phyloP scores from a whole-genome alignment of 37 sponge, comb jelly and placozoan species.

The Mnemiopsis leidyi region DNA sequence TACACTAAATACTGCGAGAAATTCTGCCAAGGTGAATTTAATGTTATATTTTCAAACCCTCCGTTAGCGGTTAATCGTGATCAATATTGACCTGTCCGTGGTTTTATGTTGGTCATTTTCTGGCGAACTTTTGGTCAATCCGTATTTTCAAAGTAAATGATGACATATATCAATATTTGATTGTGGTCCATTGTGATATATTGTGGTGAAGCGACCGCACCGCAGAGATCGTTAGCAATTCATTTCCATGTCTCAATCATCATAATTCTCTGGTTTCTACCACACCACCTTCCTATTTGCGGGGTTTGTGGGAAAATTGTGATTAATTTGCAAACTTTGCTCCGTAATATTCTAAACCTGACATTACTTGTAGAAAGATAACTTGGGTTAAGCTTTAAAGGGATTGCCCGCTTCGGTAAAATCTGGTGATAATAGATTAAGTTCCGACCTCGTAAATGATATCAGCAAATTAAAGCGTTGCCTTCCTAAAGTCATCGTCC shows the following conservation, averaged over 20 bases:
- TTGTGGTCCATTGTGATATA: background rate
- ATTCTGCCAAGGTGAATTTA: slow-evolving; percentile 8
- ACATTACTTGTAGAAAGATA: background rate
- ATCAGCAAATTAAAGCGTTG: too few species aligned
- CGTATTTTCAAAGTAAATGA: background rate
- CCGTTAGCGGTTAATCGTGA: background rate
- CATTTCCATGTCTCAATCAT: background rate
- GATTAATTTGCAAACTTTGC: background rate
- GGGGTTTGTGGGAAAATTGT: background rate
- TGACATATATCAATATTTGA: background rate
- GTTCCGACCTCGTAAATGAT: too few species aligned
- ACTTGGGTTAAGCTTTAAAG: too few species aligned
- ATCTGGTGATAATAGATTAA: too few species aligned
- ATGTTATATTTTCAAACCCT: background rate
- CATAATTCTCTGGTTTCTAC: background rate
- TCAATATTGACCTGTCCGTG: background rate
- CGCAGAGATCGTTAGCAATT: background rate
- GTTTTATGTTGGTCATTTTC: background rate
- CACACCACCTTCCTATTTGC: background rate
- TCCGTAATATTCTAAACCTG: background rate
- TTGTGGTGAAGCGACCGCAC: background rate
- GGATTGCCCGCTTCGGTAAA: too few species aligned
- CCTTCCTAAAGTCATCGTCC: too few species aligned
- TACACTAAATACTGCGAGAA: slow-evolving; percentile 34
- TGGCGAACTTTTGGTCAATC: background rate